Evolutionary conservation across 2,113 vertebrate species (phyloP), one percentile per base, ranked within the genome.

Genomic region (Seriola dumerili): DNA sequence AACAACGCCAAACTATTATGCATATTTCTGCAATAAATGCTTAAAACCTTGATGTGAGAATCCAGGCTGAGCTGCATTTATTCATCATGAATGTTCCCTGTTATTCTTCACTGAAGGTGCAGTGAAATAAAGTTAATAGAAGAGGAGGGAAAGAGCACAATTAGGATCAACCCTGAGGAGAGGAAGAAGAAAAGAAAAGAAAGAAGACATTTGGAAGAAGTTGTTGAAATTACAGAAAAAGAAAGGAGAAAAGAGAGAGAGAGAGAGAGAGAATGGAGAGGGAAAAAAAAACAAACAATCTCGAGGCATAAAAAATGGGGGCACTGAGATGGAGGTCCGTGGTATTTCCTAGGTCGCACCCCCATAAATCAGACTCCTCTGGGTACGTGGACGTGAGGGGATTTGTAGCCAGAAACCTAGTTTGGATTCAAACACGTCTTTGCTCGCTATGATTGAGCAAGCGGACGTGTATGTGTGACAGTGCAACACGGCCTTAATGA

Each of bases 401-500:
- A 70, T 63, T 82, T 90, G 80, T 63, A 73, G 89, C 87, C 92
- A 70, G 91, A 92, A 94, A 94, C 92, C 90, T 90, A 95, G 87
- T 94, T 90, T 87, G 73, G 90, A 92, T 93, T 93, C 93, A 92
- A 95, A 91, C 92, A 91, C 88, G 68, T 76, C 92, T 86, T 91
- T 85, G 83, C 86, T 80, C 40, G 70, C 66, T 81, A 75, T 89
- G 80, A 95, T 94, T 90, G 94, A 96, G 87, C 90, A 92, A 92
- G 88, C 29, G 38, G 78, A 92, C 88, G 85, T 77, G 90, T 86
- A 75, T 93, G 89, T 62, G 81, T 91, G 91, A 94, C 91, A 94
- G 94, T 91, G 80, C 86, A 94, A 93, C 91, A 87, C 81, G 58
- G 86, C 81, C 86, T 92, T 93, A 94, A 94, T 92, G 93, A 96